A percentile compares a stretch with the other conserved stretches of the same genome.
These are phyloP conservation scores for Molossus alvarezi DNA, from an alignment of 2,797 vertebrate species.

Conservation along the genomic window DNA sequence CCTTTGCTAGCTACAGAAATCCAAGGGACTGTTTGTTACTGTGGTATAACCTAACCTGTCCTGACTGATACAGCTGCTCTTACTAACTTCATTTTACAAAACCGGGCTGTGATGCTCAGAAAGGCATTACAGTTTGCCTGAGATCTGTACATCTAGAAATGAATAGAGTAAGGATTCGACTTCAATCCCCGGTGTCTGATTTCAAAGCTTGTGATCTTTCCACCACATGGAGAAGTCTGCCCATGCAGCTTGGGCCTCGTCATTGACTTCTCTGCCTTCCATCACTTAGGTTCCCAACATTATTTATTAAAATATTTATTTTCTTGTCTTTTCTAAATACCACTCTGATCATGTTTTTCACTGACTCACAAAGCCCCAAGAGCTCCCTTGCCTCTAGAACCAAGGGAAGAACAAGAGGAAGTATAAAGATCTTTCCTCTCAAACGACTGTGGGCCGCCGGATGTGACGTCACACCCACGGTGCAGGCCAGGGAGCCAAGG, in stretches of 20 bases:
- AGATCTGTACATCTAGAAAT: neutral
- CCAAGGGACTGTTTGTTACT: neutral
- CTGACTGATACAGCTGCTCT: neutral
- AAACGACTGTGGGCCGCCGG: neutral
- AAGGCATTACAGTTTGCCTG: neutral
- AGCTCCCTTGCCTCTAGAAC: neutral
- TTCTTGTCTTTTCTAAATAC: neutral
- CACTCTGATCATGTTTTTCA: neutral
- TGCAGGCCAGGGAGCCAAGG: neutral
- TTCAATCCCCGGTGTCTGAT: neutral
- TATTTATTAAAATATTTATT: neutral
- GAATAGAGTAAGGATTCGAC: neutral
- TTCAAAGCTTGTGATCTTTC: neutral
- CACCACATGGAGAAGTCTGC: neutral
- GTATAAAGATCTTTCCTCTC: neutral
- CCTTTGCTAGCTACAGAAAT: neutral
- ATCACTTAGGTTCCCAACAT: neutral
- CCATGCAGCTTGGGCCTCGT: neutral
- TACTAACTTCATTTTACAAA: neutral
- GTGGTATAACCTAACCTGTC: neutral
- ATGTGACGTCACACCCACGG: accelerated
- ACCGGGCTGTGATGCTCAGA: neutral
- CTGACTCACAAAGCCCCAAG: neutral
- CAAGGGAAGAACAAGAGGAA: neutral
- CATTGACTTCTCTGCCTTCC: neutral